Percentiles rank a stretch among this genome's conserved stretches.
Conservation (phyloP, 2,797 vertebrate species). For the Alauda arvensis region DNA sequence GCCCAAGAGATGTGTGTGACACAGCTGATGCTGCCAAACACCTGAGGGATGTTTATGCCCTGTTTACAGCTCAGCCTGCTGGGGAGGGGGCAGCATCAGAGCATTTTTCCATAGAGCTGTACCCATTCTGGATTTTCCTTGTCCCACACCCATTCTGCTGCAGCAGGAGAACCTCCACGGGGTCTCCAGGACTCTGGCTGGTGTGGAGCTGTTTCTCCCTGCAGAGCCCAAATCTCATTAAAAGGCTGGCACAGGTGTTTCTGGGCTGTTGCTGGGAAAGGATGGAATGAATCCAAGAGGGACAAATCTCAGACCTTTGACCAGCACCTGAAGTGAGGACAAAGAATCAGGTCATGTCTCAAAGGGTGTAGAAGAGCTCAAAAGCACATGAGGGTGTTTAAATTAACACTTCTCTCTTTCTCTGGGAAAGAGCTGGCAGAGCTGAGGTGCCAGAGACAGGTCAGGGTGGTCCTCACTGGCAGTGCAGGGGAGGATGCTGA, state of each 20-base stretch:
- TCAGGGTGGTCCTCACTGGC: neutral
- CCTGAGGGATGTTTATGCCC: neutral
- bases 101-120: neutral
- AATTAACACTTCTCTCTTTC: neutral
- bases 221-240: neutral
- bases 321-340: neutral
- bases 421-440: neutral
- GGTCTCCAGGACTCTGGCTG: neutral
- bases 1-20: neutral
- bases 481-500: neutral
- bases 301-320: neutral
- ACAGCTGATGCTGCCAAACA: neutral
- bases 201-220: neutral
- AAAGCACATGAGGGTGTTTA: neutral
- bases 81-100: neutral
- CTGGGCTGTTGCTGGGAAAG: neutral
- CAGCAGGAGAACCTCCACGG: neutral
- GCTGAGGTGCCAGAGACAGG: neutral
- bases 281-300: neutral
- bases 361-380: neutral
- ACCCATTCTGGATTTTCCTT: neutral
- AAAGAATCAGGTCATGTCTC: neutral
- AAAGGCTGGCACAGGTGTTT: neutral
- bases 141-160: constrained; percentile 46
- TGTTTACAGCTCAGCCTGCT: neutral